Percentiles rank a stretch among this genome's conserved stretches.
Conservation (phyloP, 2,888 invertebrate species). For the Xiphydria camelus region DNA sequence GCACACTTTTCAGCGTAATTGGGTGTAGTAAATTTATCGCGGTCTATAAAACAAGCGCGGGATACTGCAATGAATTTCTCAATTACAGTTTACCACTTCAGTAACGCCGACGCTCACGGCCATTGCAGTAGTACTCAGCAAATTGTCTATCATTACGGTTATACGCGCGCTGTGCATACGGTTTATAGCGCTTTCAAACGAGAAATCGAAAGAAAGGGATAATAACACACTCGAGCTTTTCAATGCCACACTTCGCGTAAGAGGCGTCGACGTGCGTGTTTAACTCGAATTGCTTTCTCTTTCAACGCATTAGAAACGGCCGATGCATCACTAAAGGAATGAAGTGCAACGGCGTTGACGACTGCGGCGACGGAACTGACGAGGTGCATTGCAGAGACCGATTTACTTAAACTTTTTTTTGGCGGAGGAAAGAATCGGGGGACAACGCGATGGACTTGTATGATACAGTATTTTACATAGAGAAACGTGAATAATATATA, state of each 20-base stretch:
- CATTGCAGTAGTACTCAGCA: too few relatives aligned
- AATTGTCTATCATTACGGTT: too few relatives aligned
- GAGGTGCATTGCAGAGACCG: conserved; percentile 61
- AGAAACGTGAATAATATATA: conserved; percentile 12
- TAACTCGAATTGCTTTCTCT: too few relatives aligned
- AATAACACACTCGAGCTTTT: too few relatives aligned
- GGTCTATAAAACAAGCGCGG: conserved; percentile 6
- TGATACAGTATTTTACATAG: conserved; percentile 7
- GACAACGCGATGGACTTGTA: conserved; percentile 1
- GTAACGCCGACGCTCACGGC: too few relatives aligned
- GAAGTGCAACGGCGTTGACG: conserved; percentile 69
- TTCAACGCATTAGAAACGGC: conserved; percentile 63
- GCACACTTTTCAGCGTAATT: background rate
- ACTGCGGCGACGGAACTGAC: conserved; percentile 71
- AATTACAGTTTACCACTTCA: too few relatives aligned
- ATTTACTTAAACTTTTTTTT: conserved; percentile 23
- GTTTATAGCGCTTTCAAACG: too few relatives aligned
- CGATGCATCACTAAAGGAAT: conserved; percentile 64
- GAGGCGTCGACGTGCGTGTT: too few relatives aligned
- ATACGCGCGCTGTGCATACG: too few relatives aligned
- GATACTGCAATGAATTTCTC: too few relatives aligned
- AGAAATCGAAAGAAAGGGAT: too few relatives aligned
- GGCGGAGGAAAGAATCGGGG: background rate
- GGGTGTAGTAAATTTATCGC: conserved; percentile 5
- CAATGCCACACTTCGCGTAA: too few relatives aligned